A percentile compares a stretch with the other conserved stretches of the same genome.
phyloP scores from a whole-genome alignment of 2,888 invertebrate genomes.

The Eupeodes luniger region DNA sequence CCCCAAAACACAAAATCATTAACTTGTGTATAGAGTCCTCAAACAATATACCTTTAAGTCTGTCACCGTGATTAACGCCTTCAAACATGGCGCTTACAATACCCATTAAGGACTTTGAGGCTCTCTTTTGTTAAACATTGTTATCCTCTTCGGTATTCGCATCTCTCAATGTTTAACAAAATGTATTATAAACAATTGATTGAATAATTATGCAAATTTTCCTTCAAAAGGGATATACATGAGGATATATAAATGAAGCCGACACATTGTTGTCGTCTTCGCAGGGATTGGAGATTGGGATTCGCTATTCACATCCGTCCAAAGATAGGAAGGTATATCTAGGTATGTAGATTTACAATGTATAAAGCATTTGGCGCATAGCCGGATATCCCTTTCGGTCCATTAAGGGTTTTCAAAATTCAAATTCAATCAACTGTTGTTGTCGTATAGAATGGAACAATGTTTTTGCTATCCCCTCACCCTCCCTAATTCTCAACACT shows the following conservation, averaged over 20 bases:
- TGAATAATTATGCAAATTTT: slow-evolving; percentile 75
- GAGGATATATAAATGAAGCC: slow-evolving; percentile 44
- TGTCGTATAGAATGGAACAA: slow-evolving; percentile 21
- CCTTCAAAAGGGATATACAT: slow-evolving; percentile 48
- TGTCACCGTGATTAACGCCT: slow-evolving; percentile 63
- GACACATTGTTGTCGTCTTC: slow-evolving; percentile 55
- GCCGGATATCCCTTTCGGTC: slow-evolving; percentile 71
- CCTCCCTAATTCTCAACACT: slow-evolving; percentile 19
- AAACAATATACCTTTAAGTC: background rate
- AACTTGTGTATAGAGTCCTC: background rate
- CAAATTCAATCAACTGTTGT: slow-evolving; percentile 74
- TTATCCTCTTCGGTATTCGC: slow-evolving; percentile 26
- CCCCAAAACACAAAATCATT: slow-evolving; percentile 48
- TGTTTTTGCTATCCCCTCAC: background rate
- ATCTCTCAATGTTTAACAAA: slow-evolving; percentile 68
- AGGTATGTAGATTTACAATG: background rate
- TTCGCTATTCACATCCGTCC: slow-evolving; percentile 44
- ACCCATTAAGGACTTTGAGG: slow-evolving; percentile 54
- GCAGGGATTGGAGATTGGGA: slow-evolving; percentile 15
- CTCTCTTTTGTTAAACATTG: slow-evolving; percentile 1
- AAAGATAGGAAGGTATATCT: background rate
- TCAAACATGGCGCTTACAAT: slow-evolving; percentile 62
- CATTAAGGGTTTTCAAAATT: slow-evolving; percentile 68
- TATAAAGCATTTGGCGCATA: slow-evolving; percentile 35
- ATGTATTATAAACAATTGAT: slow-evolving; percentile 71